A percentile compares a stretch with the other conserved stretches of the same genome.
Conservation (phyloP, 2,113 vertebrate species). For the Laterallus jamaicensis region DNA sequence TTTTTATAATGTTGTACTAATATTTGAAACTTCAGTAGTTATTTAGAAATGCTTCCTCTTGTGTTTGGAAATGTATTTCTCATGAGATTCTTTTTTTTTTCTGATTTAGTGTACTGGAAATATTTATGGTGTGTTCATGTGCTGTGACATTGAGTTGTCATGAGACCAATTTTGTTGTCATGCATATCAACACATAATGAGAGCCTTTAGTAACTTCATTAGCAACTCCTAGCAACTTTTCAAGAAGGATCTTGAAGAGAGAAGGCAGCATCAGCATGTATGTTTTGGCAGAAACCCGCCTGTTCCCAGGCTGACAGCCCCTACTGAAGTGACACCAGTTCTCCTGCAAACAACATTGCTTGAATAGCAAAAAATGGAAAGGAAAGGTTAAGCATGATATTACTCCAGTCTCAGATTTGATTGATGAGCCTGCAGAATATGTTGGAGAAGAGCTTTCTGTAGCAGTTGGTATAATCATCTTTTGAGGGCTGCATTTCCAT, state of each 20-base stretch:
- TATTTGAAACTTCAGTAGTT: background rate
- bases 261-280: background rate
- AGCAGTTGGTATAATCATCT: background rate
- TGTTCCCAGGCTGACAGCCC: background rate
- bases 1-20: background rate
- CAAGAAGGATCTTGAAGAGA: background rate
- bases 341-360: background rate
- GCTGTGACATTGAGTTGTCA: background rate
- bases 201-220: constrained; percentile 4
- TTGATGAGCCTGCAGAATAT: background rate
- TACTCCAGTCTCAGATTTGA: background rate
- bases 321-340: background rate
- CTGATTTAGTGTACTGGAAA: background rate
- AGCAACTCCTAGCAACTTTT: background rate
- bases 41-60: background rate
- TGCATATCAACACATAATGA: background rate
- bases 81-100: background rate
- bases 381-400: background rate
- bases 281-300: background rate
- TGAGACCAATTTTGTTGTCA: background rate
- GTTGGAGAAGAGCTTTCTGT: background rate
- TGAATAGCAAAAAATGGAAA: background rate
- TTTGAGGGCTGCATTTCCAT: background rate
- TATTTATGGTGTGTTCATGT: background rate
- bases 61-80: background rate